phyloP scores from a whole-genome alignment of 2,888 invertebrate genomes.

The Apodemia zela region DNA sequence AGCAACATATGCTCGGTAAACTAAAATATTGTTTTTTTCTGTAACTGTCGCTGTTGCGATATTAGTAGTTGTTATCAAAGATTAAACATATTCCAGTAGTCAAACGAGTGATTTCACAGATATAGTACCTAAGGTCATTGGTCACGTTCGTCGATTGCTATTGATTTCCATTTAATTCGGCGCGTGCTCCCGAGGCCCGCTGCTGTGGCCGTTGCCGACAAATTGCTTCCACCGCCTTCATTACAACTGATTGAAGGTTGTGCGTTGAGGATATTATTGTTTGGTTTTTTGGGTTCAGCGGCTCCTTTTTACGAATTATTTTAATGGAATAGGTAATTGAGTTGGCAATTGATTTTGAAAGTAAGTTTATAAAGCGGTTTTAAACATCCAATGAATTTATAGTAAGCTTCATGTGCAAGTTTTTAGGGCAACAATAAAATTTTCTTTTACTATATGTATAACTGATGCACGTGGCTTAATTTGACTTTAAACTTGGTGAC shows the following conservation, averaged over 20 bases:
- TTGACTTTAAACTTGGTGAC: too few species aligned
- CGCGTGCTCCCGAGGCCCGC: conserved; percentile 57
- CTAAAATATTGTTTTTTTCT: too few species aligned
- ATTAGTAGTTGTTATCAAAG: not conserved
- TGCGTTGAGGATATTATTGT: conserved; percentile 27
- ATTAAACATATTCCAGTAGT: conserved; percentile 13
- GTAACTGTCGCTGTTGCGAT: not conserved
- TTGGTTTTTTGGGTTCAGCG: conserved; percentile 25
- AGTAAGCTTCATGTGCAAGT: too few species aligned
- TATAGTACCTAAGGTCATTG: conserved; percentile 51
- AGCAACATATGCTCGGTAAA: too few species aligned
- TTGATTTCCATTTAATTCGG: conserved; percentile 78
- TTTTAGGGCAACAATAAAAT: too few species aligned
- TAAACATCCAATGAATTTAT: not conserved
- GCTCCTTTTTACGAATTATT: conserved; percentile 4
- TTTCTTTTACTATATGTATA: too few species aligned
- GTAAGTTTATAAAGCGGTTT: not conserved
- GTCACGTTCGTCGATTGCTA: conserved; percentile 68
- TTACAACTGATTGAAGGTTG: conserved; percentile 62
- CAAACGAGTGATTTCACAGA: conserved; percentile 25
- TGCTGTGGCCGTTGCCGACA: conserved; percentile 40
- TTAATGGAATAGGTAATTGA: conserved; percentile 10
- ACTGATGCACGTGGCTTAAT: too few species aligned
- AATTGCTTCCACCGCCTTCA: conserved; percentile 56
- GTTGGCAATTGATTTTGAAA: conserved; percentile 3